Conservation (phyloP, 1,140 invertebrate species). For the Littorina saxatilis region DNA sequence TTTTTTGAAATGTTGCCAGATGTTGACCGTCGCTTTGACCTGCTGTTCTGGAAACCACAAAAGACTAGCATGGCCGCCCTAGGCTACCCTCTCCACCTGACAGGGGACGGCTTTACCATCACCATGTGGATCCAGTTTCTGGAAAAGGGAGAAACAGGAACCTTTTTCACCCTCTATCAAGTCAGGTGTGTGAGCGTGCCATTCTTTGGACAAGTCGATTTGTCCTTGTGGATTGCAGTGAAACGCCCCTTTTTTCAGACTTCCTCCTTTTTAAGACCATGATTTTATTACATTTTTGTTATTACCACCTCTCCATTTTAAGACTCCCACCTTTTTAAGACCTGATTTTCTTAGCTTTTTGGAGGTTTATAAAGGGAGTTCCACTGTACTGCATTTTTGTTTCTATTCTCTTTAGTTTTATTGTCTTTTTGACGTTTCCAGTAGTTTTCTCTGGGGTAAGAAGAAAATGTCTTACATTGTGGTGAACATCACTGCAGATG, state of each 20-base stretch:
- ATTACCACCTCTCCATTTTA: background rate
- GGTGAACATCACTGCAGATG: too few species aligned
- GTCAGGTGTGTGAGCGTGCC: conserved; percentile 55
- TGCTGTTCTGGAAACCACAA: conserved; percentile 36
- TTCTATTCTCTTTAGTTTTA: too few species aligned
- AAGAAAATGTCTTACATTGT: too few species aligned
- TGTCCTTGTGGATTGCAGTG: background rate
- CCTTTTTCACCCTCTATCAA: conserved; percentile 92
- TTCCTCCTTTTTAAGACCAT: too few species aligned
- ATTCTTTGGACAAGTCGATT: background rate
- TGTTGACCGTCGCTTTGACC: conserved; percentile 38
- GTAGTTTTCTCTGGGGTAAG: background rate
- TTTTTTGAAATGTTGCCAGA: conserved; percentile 18
- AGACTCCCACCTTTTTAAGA: background rate
- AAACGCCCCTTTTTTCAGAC: background rate
- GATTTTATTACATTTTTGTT: too few species aligned
- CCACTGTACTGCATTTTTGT: too few species aligned
- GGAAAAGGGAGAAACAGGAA: conserved; percentile 90
- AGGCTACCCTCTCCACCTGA: conserved; percentile 36
- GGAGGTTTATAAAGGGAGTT: background rate
- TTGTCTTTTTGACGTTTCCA: background rate
- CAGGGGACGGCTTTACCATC: conserved; percentile 82
- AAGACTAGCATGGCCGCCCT: conserved; percentile 45
- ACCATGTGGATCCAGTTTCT: conserved; percentile 98
- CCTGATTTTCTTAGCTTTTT: background rate